These are phyloP conservation scores for Aspidiotus destructor DNA, from an alignment of 2,888 invertebrate genomes.

Conservation along the genomic window DNA sequence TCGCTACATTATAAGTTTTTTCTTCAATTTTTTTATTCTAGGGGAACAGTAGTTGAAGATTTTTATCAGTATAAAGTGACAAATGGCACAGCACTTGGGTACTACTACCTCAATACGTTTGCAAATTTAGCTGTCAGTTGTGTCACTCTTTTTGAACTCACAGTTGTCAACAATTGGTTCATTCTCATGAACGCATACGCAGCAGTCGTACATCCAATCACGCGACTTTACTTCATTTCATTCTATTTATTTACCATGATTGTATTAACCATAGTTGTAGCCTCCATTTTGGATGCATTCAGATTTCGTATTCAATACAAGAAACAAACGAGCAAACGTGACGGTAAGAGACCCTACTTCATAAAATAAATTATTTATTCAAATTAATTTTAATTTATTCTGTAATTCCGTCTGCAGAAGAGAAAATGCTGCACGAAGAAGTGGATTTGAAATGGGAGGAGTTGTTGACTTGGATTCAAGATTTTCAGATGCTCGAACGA, in stretches of 20 bases:
- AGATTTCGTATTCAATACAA: conserved; percentile 80
- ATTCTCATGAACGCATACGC: conserved; percentile 82
- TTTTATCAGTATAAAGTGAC: conserved; percentile 60
- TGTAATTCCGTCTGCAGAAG: conserved; percentile 48
- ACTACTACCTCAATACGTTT: conserved; percentile 80
- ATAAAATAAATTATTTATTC: not conserved
- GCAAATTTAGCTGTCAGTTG: conserved; percentile 65
- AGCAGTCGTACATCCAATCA: conserved; percentile 58
- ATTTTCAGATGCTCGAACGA: conserved; percentile 47
- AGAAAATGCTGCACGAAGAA: conserved; percentile 64
- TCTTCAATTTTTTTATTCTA: conserved; percentile 41
- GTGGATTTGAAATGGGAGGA: conserved; percentile 63
- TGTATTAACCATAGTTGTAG: conserved; percentile 80
- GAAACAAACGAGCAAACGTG: conserved; percentile 64
- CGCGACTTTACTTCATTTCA: conserved; percentile 74
- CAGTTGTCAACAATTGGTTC: conserved; percentile 89
- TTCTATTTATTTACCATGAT: conserved; percentile 85
- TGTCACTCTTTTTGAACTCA: conserved; percentile 78
- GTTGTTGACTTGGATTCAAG: conserved; percentile 50
- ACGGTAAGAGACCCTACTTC: conserved; percentile 47
- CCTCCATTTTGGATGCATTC: conserved; percentile 79
- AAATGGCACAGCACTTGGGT: conserved; percentile 57
- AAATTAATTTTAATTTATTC: not conserved
- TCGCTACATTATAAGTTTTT: not conserved
- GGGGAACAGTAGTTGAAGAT: conserved; percentile 73